A percentile compares a stretch with the other conserved stretches of the same genome.
phyloP scores from a whole-genome alignment of 2,797 vertebrate genomes.

The Siniperca scherzeri region DNA sequence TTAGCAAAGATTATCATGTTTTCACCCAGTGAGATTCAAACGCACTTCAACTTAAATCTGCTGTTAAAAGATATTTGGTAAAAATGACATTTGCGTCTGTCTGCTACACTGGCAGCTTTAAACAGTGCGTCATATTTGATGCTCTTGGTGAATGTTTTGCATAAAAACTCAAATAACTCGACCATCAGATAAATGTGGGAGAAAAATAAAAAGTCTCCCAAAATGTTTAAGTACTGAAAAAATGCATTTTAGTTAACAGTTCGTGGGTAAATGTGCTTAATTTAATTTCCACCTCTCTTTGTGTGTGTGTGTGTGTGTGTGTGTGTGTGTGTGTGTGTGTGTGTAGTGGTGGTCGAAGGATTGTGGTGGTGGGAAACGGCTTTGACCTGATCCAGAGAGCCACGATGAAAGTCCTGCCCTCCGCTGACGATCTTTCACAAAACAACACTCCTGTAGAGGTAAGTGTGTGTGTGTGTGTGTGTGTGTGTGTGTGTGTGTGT shows the following conservation, averaged over 20 bases:
- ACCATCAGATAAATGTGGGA: background rate
- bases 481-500: background rate
- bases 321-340: constrained; percentile 21
- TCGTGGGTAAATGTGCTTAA: background rate
- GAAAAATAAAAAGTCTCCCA: no score
- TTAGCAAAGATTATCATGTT: background rate
- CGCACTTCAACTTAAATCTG: no score
- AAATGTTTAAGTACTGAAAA: no score
- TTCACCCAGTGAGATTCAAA: no score
- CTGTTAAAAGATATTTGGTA: no score
- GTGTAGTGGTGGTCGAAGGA: constrained; percentile 92
- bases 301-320: background rate
- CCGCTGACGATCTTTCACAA: constrained; percentile 61
- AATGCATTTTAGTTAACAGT: no score
- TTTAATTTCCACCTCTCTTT: background rate
- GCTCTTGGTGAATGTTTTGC: background rate
- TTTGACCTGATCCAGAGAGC: constrained; percentile 88
- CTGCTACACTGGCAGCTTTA: background rate
- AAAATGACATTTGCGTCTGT: no score
- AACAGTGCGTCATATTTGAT: background rate
- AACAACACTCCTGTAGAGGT: constrained; percentile 65
- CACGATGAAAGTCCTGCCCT: constrained; percentile 74
- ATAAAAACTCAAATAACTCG: no score
- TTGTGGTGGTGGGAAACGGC: constrained; percentile 88
- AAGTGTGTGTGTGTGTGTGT: constrained; percentile 5